Base-by-base conservation (phyloP, 2,113 vertebrate genomes). In the Tetraodon nigroviridis region DNA sequence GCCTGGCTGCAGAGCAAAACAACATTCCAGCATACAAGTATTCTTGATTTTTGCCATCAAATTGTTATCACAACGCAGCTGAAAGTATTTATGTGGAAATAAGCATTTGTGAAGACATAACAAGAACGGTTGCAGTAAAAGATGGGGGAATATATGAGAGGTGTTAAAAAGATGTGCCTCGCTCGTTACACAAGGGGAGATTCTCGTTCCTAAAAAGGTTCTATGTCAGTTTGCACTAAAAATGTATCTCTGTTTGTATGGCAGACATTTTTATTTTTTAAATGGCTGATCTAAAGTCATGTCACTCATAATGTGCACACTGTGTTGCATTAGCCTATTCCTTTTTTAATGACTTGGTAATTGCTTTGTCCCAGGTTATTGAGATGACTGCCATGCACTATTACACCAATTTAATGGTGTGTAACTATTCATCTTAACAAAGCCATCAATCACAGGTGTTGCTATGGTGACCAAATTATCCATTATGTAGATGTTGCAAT, bases 361-460 rank as follows among this genome's bases (percentile, higher is more conserved):
- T 88, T 88, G 79, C 85, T 82, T 84, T 81, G 75, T 86, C 69
- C 75, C 79, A 72, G 78, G 79, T 84, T 87, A 87, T 87, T 86
- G 82, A 87, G 82, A 88, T 72, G 83, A 83, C 82, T 87, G 85
- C 82, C 82, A 88, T 79, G 83, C 87, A 74, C 82, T 83, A 86
- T 88, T 87, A 86, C 71, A 73, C 81, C 67, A 75, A 81, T 84
- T 76, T 87, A 87, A 88, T 88, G 82, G 73, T 47, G 71, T 77
- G 78, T 80, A 87, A 84, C 87, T 82, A 87, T 78, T 86, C 66
- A 75, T 81, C 79, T 83, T 87, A 87, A 88, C 85, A 84, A 76
- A 87, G 79, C 77, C 82, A 88, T 88, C 82, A 87, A 79, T 88
- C 84, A 86, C 68, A 70, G 59, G 73, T 70, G 80, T 82, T 84